Conservation (phyloP, 2,888 invertebrate species). For the Drosophila borealis region DNA sequence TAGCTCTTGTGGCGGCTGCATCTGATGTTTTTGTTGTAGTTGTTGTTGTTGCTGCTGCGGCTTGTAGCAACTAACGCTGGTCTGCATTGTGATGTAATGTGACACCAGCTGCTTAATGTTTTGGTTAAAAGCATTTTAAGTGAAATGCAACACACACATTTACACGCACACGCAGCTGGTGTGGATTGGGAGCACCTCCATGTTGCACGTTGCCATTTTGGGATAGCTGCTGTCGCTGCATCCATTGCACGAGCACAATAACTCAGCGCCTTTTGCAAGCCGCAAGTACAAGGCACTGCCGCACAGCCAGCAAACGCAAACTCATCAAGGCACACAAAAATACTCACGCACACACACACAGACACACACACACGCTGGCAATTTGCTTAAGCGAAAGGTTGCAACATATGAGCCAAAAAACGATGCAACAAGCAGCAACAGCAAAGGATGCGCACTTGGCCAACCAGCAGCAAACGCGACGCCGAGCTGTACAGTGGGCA, state of each 20-base stretch:
- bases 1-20: background rate
- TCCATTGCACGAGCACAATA: slow-evolving; percentile 44
- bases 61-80: slow-evolving; percentile 44
- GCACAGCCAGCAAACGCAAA: slow-evolving; percentile 32
- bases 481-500: slow-evolving; percentile 20
- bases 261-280: slow-evolving; percentile 54
- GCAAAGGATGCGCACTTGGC: slow-evolving; percentile 22
- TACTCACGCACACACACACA: slow-evolving; percentile 12
- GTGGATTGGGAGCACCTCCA: slow-evolving; percentile 25
- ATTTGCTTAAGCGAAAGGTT: slow-evolving; percentile 74
- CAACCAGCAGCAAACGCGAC: slow-evolving; percentile 25
- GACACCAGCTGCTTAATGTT: slow-evolving; percentile 81
- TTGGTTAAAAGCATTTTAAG: slow-evolving; percentile 80
- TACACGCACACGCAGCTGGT: slow-evolving; percentile 9
- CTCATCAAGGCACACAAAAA: slow-evolving; percentile 49
- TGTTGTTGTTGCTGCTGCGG: slow-evolving; percentile 30
- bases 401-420: slow-evolving; percentile 66
- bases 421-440: slow-evolving; percentile 45
- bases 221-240: slow-evolving; percentile 30
- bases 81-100: slow-evolving; percentile 70
- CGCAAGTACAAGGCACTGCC: slow-evolving; percentile 50
- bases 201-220: slow-evolving; percentile 53
- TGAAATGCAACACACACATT: slow-evolving; percentile 66
- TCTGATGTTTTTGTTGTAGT: background rate
- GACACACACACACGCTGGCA: slow-evolving; percentile 48